These are phyloP conservation scores for Scaptomyza caliginosa DNA, from an alignment of 2,888 invertebrate species.

Conservation along the genomic window DNA sequence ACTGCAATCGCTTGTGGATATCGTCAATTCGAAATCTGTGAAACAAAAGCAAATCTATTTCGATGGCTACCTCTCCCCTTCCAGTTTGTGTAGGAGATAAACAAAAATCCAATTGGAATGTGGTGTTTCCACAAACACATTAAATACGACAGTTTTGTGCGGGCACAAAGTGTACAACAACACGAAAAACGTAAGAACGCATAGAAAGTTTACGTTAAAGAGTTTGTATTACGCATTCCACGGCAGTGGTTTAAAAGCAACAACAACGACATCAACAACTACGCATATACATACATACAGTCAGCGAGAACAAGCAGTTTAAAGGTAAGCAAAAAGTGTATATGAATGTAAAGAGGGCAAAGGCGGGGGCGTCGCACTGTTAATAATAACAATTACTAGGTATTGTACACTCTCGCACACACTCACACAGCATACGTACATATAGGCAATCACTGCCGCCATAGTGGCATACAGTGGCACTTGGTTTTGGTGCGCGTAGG, in stretches of 20 bases:
- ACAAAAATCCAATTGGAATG: constrained; percentile 63
- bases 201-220: constrained; percentile 55
- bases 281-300: constrained; percentile 2
- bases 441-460: constrained; percentile 25
- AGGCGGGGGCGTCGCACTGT: constrained; percentile 33
- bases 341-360: constrained; percentile 32
- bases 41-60: constrained; percentile 14
- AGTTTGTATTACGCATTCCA: constrained; percentile 70
- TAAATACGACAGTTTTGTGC: constrained; percentile 65
- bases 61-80: constrained; percentile 60
- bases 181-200: constrained; percentile 40
- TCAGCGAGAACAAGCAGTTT: constrained; percentile 38
- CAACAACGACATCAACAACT: constrained; percentile 35
- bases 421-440: constrained; percentile 1
- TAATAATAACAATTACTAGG: constrained; percentile 72
- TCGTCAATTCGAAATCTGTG: background rate
- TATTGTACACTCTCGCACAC: constrained; percentile 47
- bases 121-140: constrained; percentile 51
- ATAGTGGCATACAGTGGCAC: constrained; percentile 40
- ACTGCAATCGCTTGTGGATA: background rate
- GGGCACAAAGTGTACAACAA: constrained; percentile 55
- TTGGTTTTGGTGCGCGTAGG: constrained; percentile 67
- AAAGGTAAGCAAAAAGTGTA: constrained; percentile 65
- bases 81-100: constrained; percentile 55
- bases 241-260: constrained; percentile 43